Evolutionary conservation across 2,113 vertebrate genomes (phyloP).

Genomic region (Hemibagrus wyckioides): DNA sequence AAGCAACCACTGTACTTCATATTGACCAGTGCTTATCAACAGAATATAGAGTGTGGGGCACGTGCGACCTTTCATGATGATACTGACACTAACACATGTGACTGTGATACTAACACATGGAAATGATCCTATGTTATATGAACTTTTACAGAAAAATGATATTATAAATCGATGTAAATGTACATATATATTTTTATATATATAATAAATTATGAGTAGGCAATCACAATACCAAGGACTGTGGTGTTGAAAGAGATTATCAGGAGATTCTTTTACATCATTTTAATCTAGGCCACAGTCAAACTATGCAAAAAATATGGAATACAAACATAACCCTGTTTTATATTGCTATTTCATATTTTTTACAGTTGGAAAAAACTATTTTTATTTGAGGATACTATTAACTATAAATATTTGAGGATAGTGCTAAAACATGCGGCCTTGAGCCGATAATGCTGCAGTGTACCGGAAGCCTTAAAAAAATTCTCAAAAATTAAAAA

Average conservation of each 20-base stretch:
- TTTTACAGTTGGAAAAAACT: background rate
- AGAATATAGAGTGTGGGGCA: background rate
- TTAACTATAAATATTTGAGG: background rate
- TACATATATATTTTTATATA: background rate
- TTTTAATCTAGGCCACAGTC: slow-evolving; percentile 17
- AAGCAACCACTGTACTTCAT: slow-evolving; percentile 9
- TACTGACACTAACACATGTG: too few relatives aligned
- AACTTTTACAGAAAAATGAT: background rate
- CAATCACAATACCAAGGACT: background rate
- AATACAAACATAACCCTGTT: background rate
- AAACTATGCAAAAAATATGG: background rate
- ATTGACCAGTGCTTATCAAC: background rate
- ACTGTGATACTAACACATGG: too few relatives aligned
- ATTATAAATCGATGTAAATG: background rate
- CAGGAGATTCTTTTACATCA: background rate
- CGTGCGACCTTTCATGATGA: background rate
- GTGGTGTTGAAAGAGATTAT: background rate
- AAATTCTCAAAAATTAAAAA: background rate
- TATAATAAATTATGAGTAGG: background rate
- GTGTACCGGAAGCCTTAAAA: background rate
- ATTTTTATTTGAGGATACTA: background rate
- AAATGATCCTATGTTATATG: background rate
- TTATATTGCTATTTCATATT: background rate
- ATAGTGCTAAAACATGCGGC: background rate
- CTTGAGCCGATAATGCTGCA: background rate